These are phyloP conservation scores for Cercocebus atys DNA, from an alignment of 2,113 vertebrate genomes.

Conservation along the genomic window DNA sequence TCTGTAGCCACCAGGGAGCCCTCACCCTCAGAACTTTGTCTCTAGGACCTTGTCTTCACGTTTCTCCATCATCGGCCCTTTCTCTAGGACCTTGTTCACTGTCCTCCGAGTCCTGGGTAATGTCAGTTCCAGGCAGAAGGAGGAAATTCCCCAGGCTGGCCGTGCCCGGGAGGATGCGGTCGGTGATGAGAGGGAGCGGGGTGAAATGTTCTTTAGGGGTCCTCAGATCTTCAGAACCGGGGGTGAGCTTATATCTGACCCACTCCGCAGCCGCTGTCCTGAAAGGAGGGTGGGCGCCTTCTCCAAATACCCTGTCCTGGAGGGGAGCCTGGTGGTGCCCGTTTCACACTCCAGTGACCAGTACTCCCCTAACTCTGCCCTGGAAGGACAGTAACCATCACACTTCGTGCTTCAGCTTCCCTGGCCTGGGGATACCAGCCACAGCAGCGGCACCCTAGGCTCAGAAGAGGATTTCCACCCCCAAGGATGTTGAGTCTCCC, in stretches of 20 bases:
- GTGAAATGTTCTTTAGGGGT: slow-evolving; percentile 66
- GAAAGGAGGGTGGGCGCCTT: neutral
- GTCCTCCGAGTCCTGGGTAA: slow-evolving; percentile 82
- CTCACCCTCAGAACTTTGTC: neutral
- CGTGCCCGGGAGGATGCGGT: slow-evolving; percentile 79
- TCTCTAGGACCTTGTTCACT: accelerated
- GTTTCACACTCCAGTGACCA: neutral
- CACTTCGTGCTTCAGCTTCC: neutral
- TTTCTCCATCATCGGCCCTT: too few relatives aligned
- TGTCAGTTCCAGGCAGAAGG: slow-evolving; percentile 83
- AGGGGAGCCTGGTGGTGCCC: slow-evolving; percentile 81
- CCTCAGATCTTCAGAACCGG: neutral
- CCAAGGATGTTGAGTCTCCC: neutral
- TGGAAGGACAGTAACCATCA: neutral
- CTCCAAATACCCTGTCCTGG: slow-evolving; percentile 80
- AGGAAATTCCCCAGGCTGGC: slow-evolving; percentile 80
- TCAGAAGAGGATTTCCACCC: neutral
- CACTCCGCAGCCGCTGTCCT: neutral
- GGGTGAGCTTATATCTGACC: neutral
- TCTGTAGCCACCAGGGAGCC: neutral
- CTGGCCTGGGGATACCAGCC: neutral
- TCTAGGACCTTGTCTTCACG: neutral
- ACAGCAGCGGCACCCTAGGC: neutral
- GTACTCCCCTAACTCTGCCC: neutral
- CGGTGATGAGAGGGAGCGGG: slow-evolving; percentile 82